Conservation (phyloP, 2,113 vertebrate species). For the Notarius quadriscutis region DNA sequence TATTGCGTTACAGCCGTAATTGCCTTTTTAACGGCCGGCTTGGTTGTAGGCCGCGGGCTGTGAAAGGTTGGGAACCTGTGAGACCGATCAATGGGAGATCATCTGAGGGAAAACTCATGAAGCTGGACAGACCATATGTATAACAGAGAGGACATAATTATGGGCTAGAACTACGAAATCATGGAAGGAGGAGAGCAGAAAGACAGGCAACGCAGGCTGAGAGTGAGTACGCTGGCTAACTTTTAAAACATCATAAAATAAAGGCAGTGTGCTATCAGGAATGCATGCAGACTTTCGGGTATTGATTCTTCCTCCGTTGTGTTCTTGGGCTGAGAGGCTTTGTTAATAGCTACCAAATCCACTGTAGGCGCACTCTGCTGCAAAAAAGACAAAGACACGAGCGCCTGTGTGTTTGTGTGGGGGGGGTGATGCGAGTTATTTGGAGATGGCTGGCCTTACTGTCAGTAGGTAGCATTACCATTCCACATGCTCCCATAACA, state of each 20-base stretch:
- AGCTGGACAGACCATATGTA: background rate
- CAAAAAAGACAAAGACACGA: constrained; percentile 3
- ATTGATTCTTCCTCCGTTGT: constrained; percentile 27
- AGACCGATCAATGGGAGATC: background rate
- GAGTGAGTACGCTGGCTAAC: background rate
- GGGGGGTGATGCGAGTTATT: background rate
- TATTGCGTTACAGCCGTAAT: background rate
- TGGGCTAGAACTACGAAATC: background rate
- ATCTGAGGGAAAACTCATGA: background rate
- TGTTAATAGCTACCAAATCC: constrained; percentile 32
- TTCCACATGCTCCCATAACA: constrained; percentile 9
- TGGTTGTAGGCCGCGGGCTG: background rate
- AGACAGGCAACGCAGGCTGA: background rate
- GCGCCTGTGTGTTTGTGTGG: constrained; percentile 2
- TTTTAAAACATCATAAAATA: background rate
- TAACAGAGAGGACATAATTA: background rate
- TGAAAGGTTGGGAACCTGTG: background rate
- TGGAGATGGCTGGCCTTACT: background rate
- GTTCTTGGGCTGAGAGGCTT: constrained; percentile 12
- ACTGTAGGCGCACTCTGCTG: background rate
- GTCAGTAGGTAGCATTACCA: constrained; percentile 1
- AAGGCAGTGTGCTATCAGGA: background rate
- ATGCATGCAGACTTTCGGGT: constrained; percentile 6
- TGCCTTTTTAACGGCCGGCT: constrained; percentile 17
- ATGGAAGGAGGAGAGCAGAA: background rate